phyloP scores from a whole-genome alignment of 2,797 vertebrate species.

The Gadopsis bispinosus region DNA sequence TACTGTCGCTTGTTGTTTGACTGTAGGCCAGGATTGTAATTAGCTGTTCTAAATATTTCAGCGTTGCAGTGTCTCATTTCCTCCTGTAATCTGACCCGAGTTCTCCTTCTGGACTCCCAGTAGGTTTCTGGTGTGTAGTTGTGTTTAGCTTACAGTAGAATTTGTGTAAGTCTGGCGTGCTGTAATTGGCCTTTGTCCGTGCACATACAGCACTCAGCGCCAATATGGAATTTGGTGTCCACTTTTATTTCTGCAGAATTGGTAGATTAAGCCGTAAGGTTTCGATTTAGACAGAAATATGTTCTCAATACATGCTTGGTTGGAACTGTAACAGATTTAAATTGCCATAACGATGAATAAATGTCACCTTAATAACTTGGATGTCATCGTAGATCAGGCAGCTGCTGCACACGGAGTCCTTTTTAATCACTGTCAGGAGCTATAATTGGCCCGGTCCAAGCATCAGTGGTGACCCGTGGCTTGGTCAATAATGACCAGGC shows the following conservation, averaged over 20 bases:
- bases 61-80: conserved; percentile 62
- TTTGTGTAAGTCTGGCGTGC: neutral
- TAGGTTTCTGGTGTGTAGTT: neutral
- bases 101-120: conserved; percentile 1
- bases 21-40: conserved; percentile 65
- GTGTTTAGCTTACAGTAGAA: neutral
- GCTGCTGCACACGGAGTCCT: conserved; percentile 27
- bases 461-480: conserved; percentile 50
- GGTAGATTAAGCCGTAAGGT: conserved; percentile 11
- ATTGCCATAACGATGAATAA: conserved; percentile 38
- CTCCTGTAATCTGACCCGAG: conserved; percentile 49
- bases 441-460: conserved; percentile 38
- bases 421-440: conserved; percentile 54
- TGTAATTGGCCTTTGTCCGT: neutral
- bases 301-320: conserved; percentile 10
- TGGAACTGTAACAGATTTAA: conserved; percentile 42
- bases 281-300: conserved; percentile 14
- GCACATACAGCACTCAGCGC: neutral
- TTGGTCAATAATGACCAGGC: conserved; percentile 72
- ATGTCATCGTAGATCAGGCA: conserved; percentile 24
- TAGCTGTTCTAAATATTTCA: conserved; percentile 78
- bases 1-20: conserved; percentile 15
- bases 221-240: neutral
- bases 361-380: conserved; percentile 32
- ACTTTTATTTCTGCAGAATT: neutral